phyloP scores from a whole-genome alignment of 2,888 invertebrate species.

The Xestia rhomboidea region DNA sequence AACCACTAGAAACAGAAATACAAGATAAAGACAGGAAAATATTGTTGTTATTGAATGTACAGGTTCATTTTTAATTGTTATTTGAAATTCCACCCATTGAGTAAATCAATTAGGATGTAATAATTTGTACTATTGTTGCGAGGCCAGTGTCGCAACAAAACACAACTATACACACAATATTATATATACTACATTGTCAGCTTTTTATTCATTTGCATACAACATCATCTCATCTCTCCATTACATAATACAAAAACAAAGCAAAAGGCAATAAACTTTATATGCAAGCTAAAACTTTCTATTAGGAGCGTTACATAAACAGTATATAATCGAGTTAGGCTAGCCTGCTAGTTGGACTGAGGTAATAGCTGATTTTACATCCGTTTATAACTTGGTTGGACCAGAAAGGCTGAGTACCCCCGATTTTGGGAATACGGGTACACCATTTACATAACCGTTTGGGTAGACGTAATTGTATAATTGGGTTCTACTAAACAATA shows the following conservation, averaged over 20 bases:
- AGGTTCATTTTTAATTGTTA: neutral
- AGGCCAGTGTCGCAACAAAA: neutral
- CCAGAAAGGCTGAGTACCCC: neutral
- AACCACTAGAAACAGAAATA: neutral
- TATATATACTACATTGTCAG: neutral
- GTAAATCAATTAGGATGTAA: neutral
- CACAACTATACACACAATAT: neutral
- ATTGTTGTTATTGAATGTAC: too few species aligned
- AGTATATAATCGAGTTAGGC: slow-evolving; percentile 22
- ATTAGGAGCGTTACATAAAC: slow-evolving; percentile 41
- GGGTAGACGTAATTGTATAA: neutral
- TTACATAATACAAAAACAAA: slow-evolving; percentile 24
- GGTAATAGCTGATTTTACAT: slow-evolving; percentile 43
- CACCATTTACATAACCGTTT: slow-evolving; percentile 5
- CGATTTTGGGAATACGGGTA: slow-evolving; percentile 21
- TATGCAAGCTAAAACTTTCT: slow-evolving; percentile 28
- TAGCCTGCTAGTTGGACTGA: slow-evolving; percentile 4
- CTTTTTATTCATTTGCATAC: neutral
- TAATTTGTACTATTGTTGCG: too few species aligned
- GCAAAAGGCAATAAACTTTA: neutral
- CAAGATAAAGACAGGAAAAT: neutral
- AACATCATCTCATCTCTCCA: neutral
- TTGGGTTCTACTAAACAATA: neutral
- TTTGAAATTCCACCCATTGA: neutral
- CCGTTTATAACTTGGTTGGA: slow-evolving; percentile 17